phyloP scores from a whole-genome alignment of 2,797 vertebrate genomes.

The Rhinichthys osculus region DNA sequence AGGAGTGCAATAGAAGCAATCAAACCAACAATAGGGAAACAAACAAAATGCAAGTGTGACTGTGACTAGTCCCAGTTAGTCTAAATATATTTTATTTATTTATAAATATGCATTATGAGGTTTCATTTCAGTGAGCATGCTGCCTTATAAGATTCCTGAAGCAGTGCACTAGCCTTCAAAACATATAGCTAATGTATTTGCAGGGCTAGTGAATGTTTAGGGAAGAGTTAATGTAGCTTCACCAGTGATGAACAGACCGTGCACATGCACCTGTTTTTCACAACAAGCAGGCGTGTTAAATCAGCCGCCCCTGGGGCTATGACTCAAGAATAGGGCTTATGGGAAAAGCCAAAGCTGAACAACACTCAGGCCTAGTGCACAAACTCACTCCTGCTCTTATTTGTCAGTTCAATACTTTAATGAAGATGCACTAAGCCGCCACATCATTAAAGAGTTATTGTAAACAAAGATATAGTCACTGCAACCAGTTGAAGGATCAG shows the following conservation, averaged over 20 bases:
- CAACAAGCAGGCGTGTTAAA: conserved; percentile 34
- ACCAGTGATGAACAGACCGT: conserved; percentile 1
- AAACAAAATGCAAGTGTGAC: no score
- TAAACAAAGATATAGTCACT: conserved; percentile 9
- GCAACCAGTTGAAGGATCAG: no score
- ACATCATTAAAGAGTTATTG: conserved; percentile 1
- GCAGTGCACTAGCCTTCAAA: neutral
- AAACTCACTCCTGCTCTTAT: conserved; percentile 33
- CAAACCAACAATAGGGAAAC: no score
- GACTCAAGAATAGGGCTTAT: conserved; percentile 45
- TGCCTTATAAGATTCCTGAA: neutral
- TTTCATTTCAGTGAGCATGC: neutral
- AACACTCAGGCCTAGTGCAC: conserved; percentile 13
- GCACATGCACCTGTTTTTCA: conserved; percentile 22
- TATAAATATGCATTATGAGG: neutral
- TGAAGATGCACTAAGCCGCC: conserved; percentile 25
- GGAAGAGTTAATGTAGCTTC: neutral
- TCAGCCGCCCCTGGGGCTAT: conserved; percentile 47
- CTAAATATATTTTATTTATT: neutral
- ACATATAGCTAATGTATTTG: neutral
- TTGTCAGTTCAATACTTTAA: conserved; percentile 72
- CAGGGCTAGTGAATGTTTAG: neutral
- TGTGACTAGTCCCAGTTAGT: no score
- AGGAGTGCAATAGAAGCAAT: no score
- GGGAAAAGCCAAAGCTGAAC: conserved; percentile 48